These are phyloP conservation scores for Meles meles DNA, from an alignment of 2,113 vertebrate species.

Conservation along the genomic window DNA sequence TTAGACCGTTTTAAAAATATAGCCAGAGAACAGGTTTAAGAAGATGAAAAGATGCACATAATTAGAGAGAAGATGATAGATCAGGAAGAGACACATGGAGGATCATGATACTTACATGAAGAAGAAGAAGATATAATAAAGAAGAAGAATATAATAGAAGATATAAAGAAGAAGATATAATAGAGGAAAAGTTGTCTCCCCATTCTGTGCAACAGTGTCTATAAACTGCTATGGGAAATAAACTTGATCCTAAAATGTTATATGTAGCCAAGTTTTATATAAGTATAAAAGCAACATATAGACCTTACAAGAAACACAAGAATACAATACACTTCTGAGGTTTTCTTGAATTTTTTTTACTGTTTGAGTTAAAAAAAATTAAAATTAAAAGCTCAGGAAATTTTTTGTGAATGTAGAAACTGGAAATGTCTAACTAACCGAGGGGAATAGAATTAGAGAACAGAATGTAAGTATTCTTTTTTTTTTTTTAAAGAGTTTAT, in stretches of 20 bases:
- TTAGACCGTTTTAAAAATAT: slow-evolving; percentile 14
- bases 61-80: neutral
- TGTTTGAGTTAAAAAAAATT: neutral
- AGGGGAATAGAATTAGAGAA: neutral
- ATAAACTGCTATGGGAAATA: neutral
- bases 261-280: neutral
- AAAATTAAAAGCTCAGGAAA: neutral
- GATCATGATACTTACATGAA: neutral
- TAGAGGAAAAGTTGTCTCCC: neutral
- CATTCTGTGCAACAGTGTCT: neutral
- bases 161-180: neutral
- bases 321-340: neutral
- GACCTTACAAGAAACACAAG: neutral
- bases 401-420: neutral
- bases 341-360: neutral
- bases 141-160: neutral
- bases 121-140: neutral
- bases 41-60: neutral
- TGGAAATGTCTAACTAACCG: neutral
- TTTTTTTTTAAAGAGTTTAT: no score
- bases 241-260: neutral
- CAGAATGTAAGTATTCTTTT: neutral
- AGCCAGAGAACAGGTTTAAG: neutral
- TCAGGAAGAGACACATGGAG: neutral
- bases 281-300: neutral